A percentile compares a stretch with the other conserved stretches of the same genome.
phyloP scores from a whole-genome alignment of 2,888 invertebrate genomes.

The Reticulitermes lucifugus region DNA sequence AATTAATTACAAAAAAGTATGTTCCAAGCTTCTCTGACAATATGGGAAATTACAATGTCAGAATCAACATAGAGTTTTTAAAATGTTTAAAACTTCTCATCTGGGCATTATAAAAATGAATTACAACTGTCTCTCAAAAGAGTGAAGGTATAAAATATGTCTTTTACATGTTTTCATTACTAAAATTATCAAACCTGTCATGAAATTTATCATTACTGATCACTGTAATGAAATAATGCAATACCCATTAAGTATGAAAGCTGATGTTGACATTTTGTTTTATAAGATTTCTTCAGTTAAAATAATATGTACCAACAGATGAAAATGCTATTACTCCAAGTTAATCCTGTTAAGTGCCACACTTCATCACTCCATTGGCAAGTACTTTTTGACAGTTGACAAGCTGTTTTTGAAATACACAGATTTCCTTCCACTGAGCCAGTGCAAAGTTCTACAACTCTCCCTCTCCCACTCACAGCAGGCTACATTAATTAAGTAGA shows the following conservation, averaged over 20 bases:
- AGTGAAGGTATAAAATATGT: not conserved
- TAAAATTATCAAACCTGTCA: not conserved
- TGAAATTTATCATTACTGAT: not conserved
- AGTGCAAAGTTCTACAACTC: no score
- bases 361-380: not conserved
- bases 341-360: no score
- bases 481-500: no score
- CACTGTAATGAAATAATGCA: not conserved
- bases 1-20: not conserved
- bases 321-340: not conserved
- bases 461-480: no score
- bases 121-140: not conserved
- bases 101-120: not conserved
- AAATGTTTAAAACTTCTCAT: not conserved
- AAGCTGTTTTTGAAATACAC: no score
- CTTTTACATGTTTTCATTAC: not conserved
- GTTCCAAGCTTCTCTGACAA: not conserved
- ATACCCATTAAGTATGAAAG: not conserved
- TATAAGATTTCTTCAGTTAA: not conserved
- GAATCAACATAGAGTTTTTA: not conserved
- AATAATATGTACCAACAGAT: not conserved
- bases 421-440: no score
- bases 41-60: not conserved
- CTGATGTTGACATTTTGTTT: not conserved
- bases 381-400: no score